Percentiles rank a stretch among this genome's conserved stretches.
These are phyloP conservation scores for Aricia agestis DNA, from an alignment of 1,140 invertebrate genomes.

Conservation along the genomic window DNA sequence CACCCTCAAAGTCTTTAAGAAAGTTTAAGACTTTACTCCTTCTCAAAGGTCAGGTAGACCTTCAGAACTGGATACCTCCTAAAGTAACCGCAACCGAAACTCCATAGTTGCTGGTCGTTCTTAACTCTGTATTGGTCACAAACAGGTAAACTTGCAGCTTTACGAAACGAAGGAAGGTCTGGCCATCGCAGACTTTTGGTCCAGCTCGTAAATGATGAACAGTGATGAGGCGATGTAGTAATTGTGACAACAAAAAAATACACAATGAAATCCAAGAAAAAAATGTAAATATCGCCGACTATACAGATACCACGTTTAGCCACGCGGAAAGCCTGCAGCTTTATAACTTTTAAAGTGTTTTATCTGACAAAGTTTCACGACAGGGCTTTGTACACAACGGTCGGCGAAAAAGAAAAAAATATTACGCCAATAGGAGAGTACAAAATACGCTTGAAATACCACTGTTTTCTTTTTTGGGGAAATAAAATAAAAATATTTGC, in stretches of 20 bases:
- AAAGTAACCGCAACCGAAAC: too few relatives aligned
- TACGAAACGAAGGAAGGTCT: too few relatives aligned
- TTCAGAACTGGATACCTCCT: too few relatives aligned
- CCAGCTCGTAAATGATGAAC: too few relatives aligned
- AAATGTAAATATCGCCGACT: neutral
- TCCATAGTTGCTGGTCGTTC: too few relatives aligned
- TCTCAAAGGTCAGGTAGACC: too few relatives aligned
- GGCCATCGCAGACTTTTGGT: too few relatives aligned
- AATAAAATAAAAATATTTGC: neutral
- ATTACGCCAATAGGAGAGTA: neutral
- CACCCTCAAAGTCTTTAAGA: too few relatives aligned
- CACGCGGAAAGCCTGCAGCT: conserved; percentile 15
- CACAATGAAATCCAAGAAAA: neutral
- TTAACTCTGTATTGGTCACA: too few relatives aligned
- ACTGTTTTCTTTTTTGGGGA: neutral
- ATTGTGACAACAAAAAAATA: neutral
- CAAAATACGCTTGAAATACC: neutral
- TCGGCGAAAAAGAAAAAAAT: conserved; percentile 11
- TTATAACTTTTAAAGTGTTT: conserved; percentile 21
- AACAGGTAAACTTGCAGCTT: too few relatives aligned
- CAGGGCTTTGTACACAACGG: neutral
- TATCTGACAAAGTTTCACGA: conserved; percentile 18
- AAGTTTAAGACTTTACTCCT: too few relatives aligned
- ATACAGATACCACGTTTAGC: conserved; percentile 12
- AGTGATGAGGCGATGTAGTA: neutral